A percentile compares a stretch with the other conserved stretches of the same genome.
Conservation (phyloP, 1,140 invertebrate genomes). For the Aphelinus atriplicis region DNA sequence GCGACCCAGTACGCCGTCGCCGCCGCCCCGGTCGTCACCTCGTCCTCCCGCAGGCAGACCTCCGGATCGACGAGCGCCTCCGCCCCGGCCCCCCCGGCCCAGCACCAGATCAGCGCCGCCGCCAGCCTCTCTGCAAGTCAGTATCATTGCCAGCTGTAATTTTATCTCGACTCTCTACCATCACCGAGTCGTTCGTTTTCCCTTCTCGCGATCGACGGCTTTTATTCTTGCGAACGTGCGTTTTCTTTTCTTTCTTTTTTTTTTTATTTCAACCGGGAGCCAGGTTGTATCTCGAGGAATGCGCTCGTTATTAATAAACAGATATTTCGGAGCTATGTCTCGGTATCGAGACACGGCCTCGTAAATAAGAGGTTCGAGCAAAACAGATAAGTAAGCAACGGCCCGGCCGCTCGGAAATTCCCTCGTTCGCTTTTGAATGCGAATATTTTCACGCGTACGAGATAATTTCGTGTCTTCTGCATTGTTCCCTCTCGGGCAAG, state of each 20-base stretch:
- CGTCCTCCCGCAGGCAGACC: conserved; percentile 39
- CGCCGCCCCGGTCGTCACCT: conserved; percentile 9
- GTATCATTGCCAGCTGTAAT: conserved; percentile 32
- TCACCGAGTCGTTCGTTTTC: no score
- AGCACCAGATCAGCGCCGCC: conserved; percentile 53
- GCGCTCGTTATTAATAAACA: background rate
- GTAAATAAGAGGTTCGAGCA: conserved; percentile 13
- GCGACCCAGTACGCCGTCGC: conserved; percentile 43
- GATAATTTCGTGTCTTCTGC: conserved; percentile 46
- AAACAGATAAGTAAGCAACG: conserved; percentile 33
- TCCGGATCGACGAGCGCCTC: conserved; percentile 34
- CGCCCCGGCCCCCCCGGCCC: conserved; percentile 37
- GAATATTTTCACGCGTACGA: conserved; percentile 49
- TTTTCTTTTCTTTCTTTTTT: background rate
- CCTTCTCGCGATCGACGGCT: background rate
- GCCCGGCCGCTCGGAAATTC: conserved; percentile 16
- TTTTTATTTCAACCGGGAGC: background rate
- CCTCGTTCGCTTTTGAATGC: conserved; percentile 22
- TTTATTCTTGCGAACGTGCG: background rate
- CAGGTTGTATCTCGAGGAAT: no score
- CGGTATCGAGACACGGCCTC: no score
- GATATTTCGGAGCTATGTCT: no score
- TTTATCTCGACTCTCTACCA: no score
- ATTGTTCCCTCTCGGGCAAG: background rate
- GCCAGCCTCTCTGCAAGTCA: conserved; percentile 56